Evolutionary conservation across 2,888 invertebrate species (phyloP), one percentile per base, ranked within the genome.

Genomic region (Acheta domesticus): DNA sequence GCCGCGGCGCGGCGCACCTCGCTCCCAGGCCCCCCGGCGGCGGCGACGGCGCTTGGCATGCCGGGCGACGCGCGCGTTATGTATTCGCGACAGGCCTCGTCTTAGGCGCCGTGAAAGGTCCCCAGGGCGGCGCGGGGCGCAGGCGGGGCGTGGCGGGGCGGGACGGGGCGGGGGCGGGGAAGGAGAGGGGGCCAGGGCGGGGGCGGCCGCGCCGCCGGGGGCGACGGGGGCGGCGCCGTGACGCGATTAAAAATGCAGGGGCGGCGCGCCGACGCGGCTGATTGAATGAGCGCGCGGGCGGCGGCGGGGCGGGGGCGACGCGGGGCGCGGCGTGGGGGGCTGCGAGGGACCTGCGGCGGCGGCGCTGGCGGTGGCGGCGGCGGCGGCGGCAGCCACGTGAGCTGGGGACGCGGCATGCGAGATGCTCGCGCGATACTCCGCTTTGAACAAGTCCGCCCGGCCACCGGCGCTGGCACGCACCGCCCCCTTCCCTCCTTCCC

Each of bases 91-190:
- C 62, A 62, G 62, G 62, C 62, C 62, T 62, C 62, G 62, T 62
- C 62, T 62, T 62, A 62, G 62, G 62, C 62, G 62, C 62, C 62
- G 62, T 62, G 62, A 62, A 62, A 62, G 62, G 62, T 62, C 62
- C 62, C 62, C 19, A 19, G 62, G 62, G 14, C 19, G 62, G 62
- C 62, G 19, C 16, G 62, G 19, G 5, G 19, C 62, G 62, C 0
- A 12, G 5, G 62, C 62, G 62, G 62, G 62, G 19, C 62, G 5
- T n/a, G n/a, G n/a, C n/a, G 4, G 8, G 19, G 11, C 2, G 14
- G 5, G 8, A 2, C 14, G 12, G 12, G 50, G 50, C 12, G 19
- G 50, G 50, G 12, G 3, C 50, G 50, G 50, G 3, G 50, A 16
- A 2, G 62, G 62, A 4, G 62, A 2, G 3, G 4, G 62, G 5